Evolutionary conservation across 2,113 vertebrate genomes (phyloP).

Genomic region (Serinus canaria): DNA sequence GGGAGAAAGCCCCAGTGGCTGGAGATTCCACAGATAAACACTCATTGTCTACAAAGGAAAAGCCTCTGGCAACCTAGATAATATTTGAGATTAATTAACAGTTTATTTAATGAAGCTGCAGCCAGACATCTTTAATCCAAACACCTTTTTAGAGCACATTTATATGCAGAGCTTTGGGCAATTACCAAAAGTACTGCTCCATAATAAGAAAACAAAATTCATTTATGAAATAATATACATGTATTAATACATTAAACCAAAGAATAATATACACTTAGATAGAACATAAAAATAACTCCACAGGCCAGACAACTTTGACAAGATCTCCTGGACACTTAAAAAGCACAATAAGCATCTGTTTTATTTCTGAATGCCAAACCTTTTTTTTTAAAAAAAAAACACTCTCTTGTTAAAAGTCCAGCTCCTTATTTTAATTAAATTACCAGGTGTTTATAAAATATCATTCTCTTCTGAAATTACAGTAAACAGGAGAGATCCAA

Average conservation of each 20-base stretch:
- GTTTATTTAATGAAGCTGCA: slow-evolving; percentile 42
- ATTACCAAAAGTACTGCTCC: background rate
- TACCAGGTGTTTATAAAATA: slow-evolving; percentile 72
- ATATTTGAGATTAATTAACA: slow-evolving; percentile 53
- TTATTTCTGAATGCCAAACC: slow-evolving; percentile 58
- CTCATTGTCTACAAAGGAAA: background rate
- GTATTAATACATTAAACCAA: slow-evolving; percentile 14
- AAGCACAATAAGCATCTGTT: slow-evolving; percentile 57
- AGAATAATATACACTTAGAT: slow-evolving; percentile 29
- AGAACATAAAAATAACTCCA: slow-evolving; percentile 53
- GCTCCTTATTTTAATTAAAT: slow-evolving; percentile 62
- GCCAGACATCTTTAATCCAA: slow-evolving; percentile 49
- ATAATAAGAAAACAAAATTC: slow-evolving; percentile 10
- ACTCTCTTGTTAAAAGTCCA: slow-evolving; percentile 56
- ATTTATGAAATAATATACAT: slow-evolving; percentile 44
- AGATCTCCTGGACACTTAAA: slow-evolving; percentile 35
- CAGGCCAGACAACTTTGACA: slow-evolving; percentile 52
- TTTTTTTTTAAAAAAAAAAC: background rate
- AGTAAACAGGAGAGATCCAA: slow-evolving; percentile 43
- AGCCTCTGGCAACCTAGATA: slow-evolving; percentile 1
- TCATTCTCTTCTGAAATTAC: slow-evolving; percentile 55
- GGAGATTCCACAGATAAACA: slow-evolving; percentile 39
- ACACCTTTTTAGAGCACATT: slow-evolving; percentile 15
- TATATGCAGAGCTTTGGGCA: slow-evolving; percentile 15
- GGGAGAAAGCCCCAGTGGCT: background rate